Evolutionary conservation across 2,888 invertebrate genomes (phyloP).

Genomic region (Dryocosmus kuriphilus): DNA sequence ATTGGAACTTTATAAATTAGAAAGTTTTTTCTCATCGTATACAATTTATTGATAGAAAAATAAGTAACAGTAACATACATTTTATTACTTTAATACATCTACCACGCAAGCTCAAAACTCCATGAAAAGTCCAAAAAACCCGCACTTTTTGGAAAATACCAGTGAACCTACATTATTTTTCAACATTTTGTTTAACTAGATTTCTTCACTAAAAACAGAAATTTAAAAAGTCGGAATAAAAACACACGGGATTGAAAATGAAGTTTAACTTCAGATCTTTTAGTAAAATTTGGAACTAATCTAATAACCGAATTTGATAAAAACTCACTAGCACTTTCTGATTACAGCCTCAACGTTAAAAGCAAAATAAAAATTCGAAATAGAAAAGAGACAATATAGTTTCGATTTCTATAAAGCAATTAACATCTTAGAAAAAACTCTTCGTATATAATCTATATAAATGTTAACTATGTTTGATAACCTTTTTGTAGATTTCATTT

Average conservation of each 20-base stretch:
- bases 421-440: conserved; percentile 5
- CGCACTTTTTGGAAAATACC: background rate
- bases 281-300: background rate
- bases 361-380: conserved; percentile 6
- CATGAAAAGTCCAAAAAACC: background rate
- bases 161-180: conserved; percentile 8
- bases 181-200: no score
- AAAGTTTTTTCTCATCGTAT: background rate
- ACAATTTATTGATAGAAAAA: conserved; percentile 40
- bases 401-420: background rate
- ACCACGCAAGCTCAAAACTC: conserved; percentile 1
- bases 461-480: background rate
- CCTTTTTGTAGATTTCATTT: background rate
- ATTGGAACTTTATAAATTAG: background rate
- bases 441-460: conserved; percentile 7
- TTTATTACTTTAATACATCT: conserved; percentile 5
- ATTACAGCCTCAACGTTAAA: background rate
- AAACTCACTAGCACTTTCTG: background rate
- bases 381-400: background rate
- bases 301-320: background rate
- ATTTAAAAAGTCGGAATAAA: no score
- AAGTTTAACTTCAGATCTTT: no score
- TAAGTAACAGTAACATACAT: conserved; percentile 36
- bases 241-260: no score
- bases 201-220: no score